Base-by-base conservation (phyloP, 2,888 invertebrate genomes). In the Callimorpha dominula region DNA sequence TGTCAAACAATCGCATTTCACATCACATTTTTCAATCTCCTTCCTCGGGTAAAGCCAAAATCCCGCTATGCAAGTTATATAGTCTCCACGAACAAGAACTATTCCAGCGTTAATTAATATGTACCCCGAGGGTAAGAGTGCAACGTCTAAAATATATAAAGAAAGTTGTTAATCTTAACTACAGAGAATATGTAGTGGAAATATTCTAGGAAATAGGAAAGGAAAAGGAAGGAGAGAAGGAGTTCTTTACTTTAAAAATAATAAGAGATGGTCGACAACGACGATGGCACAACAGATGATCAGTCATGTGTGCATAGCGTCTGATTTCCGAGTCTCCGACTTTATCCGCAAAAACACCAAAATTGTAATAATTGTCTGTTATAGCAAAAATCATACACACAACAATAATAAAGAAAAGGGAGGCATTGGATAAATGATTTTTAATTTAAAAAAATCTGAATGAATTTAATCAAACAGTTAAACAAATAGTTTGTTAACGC, bases 31-130 rank as follows among this genome's bases (percentile, higher is more conserved):
- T 50, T 88, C 83, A 62, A 78, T 80, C 9, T 78, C 65, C 1
- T 85, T 82, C 67, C 74, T 86, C 1, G 93, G 93, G 78, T 79
- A 93, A 74, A 83, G 89, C 93, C 93, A 94, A 73, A 79, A 89
- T 4, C 94, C 93, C 6, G 76, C 65, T 72, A 93, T 87, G 12
- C 74, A 72, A 1, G 88, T 88, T 4, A 94, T 86, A 20, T 46
- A 72, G 54, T 86, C 84, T 17, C 87, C 88, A 0, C 77, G 74
- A 4, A 81, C 17, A 0, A 52, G 40, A 0, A 79, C 79, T 15
- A 85, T 74, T 5, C 94, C 95, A 5, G 88, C 89, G 60, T 94
- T 89, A 43, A 95, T 91, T 2, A 90, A 86, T 77, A 91, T 89
- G 75, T 90, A 93, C 6, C 94, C 95, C 65, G 94, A 92, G 5